Conservation (phyloP, 2,888 invertebrate species). For the Dynastes maya region DNA sequence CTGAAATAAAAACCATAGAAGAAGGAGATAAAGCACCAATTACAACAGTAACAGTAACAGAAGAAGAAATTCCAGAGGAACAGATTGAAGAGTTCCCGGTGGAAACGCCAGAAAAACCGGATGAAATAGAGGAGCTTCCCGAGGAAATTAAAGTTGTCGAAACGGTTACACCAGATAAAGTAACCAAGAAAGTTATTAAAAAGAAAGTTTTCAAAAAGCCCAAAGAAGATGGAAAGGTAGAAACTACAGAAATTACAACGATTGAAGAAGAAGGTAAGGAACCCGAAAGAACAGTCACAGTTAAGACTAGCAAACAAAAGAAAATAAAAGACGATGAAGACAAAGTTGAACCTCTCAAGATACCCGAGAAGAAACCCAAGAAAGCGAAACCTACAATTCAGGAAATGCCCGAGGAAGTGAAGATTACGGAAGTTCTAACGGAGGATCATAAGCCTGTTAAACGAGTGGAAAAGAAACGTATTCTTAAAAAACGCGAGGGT, state of each 20-base stretch:
- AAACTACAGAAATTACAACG: conserved; percentile 64
- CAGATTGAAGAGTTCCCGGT: conserved; percentile 56
- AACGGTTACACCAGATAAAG: conserved; percentile 48
- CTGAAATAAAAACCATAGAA: conserved; percentile 70
- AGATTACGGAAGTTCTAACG: conserved; percentile 61
- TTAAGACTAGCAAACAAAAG: conserved; percentile 29
- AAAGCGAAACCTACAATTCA: conserved; percentile 55
- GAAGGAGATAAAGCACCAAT: conserved; percentile 70
- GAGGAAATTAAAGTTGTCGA: conserved; percentile 52
- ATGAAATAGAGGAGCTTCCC: conserved; percentile 51
- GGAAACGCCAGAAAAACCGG: conserved; percentile 54
- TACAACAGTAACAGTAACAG: conserved; percentile 67
- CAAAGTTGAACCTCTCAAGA: conserved; percentile 60
- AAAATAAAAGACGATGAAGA: conserved; percentile 52
- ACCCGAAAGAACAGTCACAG: conserved; percentile 62
- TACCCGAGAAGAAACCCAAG: conserved; percentile 55
- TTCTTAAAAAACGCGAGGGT: conserved; percentile 55
- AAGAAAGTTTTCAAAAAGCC: conserved; percentile 58
- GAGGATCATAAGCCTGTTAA: conserved; percentile 57
- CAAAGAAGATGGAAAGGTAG: conserved; percentile 61
- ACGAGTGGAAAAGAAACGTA: conserved; percentile 57
- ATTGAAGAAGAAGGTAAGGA: conserved; percentile 64
- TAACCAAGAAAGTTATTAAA: conserved; percentile 44
- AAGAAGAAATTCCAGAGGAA: conserved; percentile 64
- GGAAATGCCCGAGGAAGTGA: conserved; percentile 53